A percentile compares a stretch with the other conserved stretches of the same genome.
These are phyloP conservation scores for Luperina testacea DNA, from an alignment of 2,888 invertebrate species.

Conservation along the genomic window DNA sequence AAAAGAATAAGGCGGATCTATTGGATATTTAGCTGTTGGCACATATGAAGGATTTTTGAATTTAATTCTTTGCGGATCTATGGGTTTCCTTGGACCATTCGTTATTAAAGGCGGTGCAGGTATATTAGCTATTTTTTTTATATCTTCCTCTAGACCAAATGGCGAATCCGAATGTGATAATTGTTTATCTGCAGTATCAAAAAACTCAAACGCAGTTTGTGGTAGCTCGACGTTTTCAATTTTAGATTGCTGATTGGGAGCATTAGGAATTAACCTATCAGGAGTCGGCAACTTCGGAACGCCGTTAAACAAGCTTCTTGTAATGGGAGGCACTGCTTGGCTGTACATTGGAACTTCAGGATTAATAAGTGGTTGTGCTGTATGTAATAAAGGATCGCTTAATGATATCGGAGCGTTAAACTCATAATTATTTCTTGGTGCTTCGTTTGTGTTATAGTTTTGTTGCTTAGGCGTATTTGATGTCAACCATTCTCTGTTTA, in stretches of 20 bases:
- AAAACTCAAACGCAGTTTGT: not conserved
- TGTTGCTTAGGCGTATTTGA: slow-evolving; percentile 1
- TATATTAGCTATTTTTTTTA: not conserved
- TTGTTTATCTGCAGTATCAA: slow-evolving; percentile 16
- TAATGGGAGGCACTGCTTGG: slow-evolving; percentile 3
- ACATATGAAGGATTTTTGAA: not conserved
- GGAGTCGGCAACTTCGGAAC: not conserved
- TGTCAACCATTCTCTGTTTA: slow-evolving; percentile 9
- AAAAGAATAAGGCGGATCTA: slow-evolving; percentile 1
- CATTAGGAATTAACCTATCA: not conserved
- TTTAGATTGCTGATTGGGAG: not conserved
- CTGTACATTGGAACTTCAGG: not conserved
- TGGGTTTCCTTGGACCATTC: not conserved
- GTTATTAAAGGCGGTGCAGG: not conserved
- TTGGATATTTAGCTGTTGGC: not conserved
- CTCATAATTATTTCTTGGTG: slow-evolving; percentile 1
- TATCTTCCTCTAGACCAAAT: not conserved
- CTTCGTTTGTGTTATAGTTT: slow-evolving; percentile 10
- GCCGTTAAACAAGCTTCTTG: not conserved
- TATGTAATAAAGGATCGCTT: slow-evolving; percentile 6
- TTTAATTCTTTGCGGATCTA: not conserved
- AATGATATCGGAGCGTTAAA: slow-evolving; percentile 2
- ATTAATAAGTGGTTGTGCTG: not conserved
- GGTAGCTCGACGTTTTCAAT: not conserved
- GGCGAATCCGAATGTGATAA: not conserved